Evolutionary conservation across 2,888 invertebrate genomes (phyloP).

Genomic region (Ellobium chinense): DNA sequence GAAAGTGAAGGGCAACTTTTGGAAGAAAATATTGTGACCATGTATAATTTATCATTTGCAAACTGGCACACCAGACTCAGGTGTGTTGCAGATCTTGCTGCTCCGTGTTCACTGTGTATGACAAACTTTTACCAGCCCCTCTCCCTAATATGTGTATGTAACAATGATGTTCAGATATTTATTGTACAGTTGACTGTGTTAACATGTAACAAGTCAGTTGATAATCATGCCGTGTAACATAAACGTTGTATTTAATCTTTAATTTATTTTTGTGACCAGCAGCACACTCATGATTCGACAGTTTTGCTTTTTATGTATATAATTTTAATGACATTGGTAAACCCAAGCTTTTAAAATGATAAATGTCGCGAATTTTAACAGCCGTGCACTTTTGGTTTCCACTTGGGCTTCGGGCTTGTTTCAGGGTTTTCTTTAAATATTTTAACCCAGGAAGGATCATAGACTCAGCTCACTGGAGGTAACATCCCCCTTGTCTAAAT

Average conservation of each 20-base stretch:
- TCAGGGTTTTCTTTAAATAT: too few species aligned
- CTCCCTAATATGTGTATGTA: not conserved
- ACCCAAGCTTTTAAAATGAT: too few species aligned
- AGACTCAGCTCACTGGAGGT: too few species aligned
- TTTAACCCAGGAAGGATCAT: too few species aligned
- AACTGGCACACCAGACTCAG: not conserved
- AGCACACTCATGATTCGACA: not conserved
- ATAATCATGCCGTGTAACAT: not conserved
- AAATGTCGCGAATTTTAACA: too few species aligned
- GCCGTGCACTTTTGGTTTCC: too few species aligned
- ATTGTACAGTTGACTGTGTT: not conserved
- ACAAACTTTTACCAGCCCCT: not conserved
- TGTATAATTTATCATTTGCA: not conserved
- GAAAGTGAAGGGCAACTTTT: not conserved
- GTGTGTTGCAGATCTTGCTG: not conserved
- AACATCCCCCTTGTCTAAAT: too few species aligned
- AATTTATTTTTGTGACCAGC: not conserved
- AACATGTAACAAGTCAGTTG: not conserved
- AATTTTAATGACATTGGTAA: too few species aligned
- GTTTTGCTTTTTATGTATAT: too few species aligned
- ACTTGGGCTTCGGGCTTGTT: too few species aligned
- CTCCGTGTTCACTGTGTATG: not conserved
- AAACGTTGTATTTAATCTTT: not conserved
- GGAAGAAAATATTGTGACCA: too few species aligned
- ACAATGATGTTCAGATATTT: not conserved